Base-by-base conservation (phyloP, 2,888 invertebrate species). In the Pseudanteris insignis region DNA sequence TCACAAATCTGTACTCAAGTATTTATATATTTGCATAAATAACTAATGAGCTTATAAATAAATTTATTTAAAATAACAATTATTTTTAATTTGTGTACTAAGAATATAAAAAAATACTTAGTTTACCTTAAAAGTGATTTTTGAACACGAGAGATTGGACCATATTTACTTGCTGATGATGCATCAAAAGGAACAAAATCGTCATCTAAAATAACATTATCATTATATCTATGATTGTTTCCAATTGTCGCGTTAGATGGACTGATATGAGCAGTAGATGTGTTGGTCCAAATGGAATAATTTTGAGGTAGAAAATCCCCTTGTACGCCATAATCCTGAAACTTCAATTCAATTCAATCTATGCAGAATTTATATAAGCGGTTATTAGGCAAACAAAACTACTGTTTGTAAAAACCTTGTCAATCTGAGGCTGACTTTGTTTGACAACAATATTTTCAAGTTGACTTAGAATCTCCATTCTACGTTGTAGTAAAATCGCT, bases 181-280 rank as follows among this genome's bases (percentile, higher is more conserved):
- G 85, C 82, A 70, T 87, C 88, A 74, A 87, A 88, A 4, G 88
- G 88, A 46, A 88, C 86, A 70, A 87, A 86, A 69, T 86, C 86
- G 68, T 87, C 88, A 63, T 87, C 86, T 25, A 84, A 83, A 36
- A 85, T 71, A 62, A 85, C 82, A 0, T 84, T 82, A 71, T 85
- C 85, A 11, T 84, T 82, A 44, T 84, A 79, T 5, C 83, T 82
- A 67, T 82, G 83, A 59, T 74, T 76, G 51, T 71, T 75, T 14
- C 70, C 68, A 13, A 73, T 76, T 66, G 73, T 76, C 2, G 77
- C 70, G 53, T 75, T 77, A 9, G 69, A 62, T 13, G 70, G 55
- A 18, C 68, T 63, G 50, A 75, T 64, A 48, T 76, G 74, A 53
- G 68, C 67, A 15, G 68, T 68, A 2, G 74, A 63, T 8, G 73